A percentile compares a stretch with the other conserved stretches of the same genome.
These are phyloP conservation scores for Gopherus evgoodei DNA, from an alignment of 2,113 vertebrate genomes.

Conservation along the genomic window DNA sequence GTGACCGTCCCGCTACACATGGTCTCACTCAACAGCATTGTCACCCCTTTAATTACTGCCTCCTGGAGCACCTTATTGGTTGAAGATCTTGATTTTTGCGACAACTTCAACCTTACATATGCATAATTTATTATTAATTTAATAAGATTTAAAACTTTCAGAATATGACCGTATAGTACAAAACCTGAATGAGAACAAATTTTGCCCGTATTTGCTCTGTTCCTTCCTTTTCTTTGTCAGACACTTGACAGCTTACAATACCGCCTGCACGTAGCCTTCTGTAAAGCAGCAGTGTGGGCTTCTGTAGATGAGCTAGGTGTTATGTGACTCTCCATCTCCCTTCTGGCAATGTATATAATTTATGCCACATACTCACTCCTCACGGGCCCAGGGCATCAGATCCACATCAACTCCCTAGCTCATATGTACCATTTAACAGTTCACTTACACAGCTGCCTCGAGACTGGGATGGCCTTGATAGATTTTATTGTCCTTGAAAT, in stretches of 20 bases:
- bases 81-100: conserved; percentile 7
- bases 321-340: not conserved
- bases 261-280: not conserved
- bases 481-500: not conserved
- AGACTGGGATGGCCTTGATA: not conserved
- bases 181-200: not conserved
- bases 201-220: not conserved
- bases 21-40: not conserved
- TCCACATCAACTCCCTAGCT: not conserved
- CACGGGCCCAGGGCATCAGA: not conserved
- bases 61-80: conserved; percentile 12
- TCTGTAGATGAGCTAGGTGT: not conserved
- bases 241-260: not conserved
- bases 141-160: not conserved
- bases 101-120: not conserved
- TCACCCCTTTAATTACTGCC: not conserved
- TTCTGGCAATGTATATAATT: fast-evolving
- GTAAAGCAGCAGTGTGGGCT: not conserved
- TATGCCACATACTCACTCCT: not conserved
- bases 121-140: not conserved
- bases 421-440: not conserved
- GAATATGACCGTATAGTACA: not conserved
- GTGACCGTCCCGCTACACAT: too few species aligned
- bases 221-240: not conserved
- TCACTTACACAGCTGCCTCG: not conserved